Evolutionary conservation across 2,888 invertebrate species (phyloP).

Genomic region (Leptopilina myrica): DNA sequence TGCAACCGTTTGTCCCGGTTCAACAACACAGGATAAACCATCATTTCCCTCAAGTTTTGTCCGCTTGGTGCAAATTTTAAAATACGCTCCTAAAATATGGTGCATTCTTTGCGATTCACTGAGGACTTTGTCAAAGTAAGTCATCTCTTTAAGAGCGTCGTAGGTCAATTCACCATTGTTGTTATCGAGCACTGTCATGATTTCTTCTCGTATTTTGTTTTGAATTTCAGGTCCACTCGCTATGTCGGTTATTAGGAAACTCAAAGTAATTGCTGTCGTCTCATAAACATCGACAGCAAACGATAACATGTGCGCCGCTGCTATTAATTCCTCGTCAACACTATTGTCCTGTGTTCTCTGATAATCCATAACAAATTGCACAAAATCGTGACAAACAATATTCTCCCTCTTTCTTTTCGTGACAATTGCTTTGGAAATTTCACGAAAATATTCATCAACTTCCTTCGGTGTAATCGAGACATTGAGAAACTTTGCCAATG

Average conservation of each 20-base stretch:
- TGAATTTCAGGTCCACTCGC: conserved; percentile 77
- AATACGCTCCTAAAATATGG: conserved; percentile 44
- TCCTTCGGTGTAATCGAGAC: neutral
- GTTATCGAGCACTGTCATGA: conserved; percentile 68
- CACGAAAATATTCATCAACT: conserved; percentile 67
- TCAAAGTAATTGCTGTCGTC: conserved; percentile 63
- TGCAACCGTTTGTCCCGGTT: conserved; percentile 55
- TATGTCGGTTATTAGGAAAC: conserved; percentile 76
- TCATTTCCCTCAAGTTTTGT: conserved; percentile 62
- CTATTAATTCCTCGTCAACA: conserved; percentile 59
- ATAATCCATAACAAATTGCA: conserved; percentile 74
- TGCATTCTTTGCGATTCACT: conserved; percentile 61
- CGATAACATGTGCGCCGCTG: conserved; percentile 73
- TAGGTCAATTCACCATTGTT: conserved; percentile 74
- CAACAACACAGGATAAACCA: conserved; percentile 56
- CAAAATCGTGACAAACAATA: conserved; percentile 74
- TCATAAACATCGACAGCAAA: conserved; percentile 78
- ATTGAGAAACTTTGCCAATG: neutral
- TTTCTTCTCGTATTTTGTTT: conserved; percentile 76
- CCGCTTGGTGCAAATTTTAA: conserved; percentile 58
- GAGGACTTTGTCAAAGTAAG: conserved; percentile 78
- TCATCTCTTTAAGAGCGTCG: conserved; percentile 77
- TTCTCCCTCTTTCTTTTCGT: conserved; percentile 70
- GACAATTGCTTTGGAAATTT: conserved; percentile 72
- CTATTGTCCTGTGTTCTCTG: conserved; percentile 68